Percentiles rank a stretch among this genome's conserved stretches.
These are phyloP conservation scores for Abramis brama DNA, from an alignment of 2,113 vertebrate genomes.

Conservation along the genomic window DNA sequence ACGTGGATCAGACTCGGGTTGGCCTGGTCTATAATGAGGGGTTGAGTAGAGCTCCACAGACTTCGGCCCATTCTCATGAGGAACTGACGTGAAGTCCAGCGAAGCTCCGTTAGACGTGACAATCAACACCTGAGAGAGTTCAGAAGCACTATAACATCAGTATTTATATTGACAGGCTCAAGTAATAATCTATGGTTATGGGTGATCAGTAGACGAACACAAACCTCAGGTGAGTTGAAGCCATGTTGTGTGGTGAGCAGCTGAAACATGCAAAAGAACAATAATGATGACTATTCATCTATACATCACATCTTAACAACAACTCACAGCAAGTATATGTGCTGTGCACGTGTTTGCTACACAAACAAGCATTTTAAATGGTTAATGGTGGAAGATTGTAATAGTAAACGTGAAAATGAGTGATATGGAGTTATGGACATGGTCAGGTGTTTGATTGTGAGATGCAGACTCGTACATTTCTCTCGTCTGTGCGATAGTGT, in stretches of 20 bases:
- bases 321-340: background rate
- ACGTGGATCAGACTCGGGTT: conserved; percentile 71
- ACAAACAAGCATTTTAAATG: background rate
- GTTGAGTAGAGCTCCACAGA: conserved; percentile 81
- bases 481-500: conserved; percentile 80
- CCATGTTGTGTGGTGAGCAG: conserved; percentile 85
- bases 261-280: conserved; percentile 74
- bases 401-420: background rate
- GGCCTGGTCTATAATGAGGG: conserved; percentile 84
- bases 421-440: too few relatives aligned
- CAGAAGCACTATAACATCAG: background rate
- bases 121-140: conserved; percentile 73
- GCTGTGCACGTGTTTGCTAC: background rate
- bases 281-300: too few relatives aligned
- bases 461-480: conserved; percentile 69
- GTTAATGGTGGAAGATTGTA: background rate
- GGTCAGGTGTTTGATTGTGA: too few relatives aligned
- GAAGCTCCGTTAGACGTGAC: conserved; percentile 84
- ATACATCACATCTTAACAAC: background rate
- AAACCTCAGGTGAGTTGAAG: conserved; percentile 85
- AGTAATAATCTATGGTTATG: conserved; percentile 22
- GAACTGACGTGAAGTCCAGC: conserved; percentile 73
- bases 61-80: conserved; percentile 79
- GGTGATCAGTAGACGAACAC: conserved; percentile 64
- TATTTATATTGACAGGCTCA: conserved; percentile 28